phyloP scores from a whole-genome alignment of 2,797 vertebrate genomes.

The Gadopsis bispinosus region DNA sequence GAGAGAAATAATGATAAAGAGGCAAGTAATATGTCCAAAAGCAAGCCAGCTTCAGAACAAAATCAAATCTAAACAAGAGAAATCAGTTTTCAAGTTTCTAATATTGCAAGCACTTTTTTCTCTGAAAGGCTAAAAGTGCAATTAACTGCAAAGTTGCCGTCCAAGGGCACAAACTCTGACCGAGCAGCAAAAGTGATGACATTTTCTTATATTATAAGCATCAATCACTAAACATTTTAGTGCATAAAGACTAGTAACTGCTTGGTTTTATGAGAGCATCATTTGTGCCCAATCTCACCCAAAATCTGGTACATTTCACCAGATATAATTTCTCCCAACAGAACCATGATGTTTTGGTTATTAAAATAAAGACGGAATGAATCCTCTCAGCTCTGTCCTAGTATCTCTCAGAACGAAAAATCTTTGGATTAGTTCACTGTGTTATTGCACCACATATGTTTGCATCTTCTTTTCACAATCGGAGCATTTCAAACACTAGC shows the following conservation, averaged over 20 bases:
- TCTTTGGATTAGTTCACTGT: neutral
- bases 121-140: neutral
- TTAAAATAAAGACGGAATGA: neutral
- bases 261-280: neutral
- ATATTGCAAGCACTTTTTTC: neutral
- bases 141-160: neutral
- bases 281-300: neutral
- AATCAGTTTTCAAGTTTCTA: neutral
- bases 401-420: neutral
- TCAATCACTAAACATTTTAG: conserved; percentile 31
- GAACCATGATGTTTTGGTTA: neutral
- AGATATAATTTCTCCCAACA: neutral
- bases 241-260: neutral
- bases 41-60: neutral
- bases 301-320: neutral
- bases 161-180: neutral
- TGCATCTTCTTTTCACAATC: conserved; percentile 7
- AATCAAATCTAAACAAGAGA: neutral
- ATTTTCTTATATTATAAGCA: conserved; percentile 43
- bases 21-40: conserved; percentile 21
- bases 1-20: conserved; percentile 17
- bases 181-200: neutral
- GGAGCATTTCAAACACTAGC: neutral
- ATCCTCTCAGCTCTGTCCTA: neutral
- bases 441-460: neutral